These are phyloP conservation scores for Prionace glauca DNA, from an alignment of 2,797 vertebrate genomes.

Conservation along the genomic window DNA sequence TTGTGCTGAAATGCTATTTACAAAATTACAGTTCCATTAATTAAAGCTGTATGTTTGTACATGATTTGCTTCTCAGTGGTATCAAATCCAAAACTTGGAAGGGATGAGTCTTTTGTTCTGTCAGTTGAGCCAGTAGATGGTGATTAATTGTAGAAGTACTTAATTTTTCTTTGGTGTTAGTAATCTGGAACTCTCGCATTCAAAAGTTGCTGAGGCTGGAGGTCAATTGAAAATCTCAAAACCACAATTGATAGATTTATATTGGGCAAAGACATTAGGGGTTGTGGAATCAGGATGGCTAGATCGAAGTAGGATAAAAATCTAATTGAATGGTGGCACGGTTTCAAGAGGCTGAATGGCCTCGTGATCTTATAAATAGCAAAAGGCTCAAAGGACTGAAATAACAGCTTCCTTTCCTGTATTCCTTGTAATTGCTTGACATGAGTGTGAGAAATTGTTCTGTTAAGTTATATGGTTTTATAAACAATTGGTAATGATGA, in stretches of 20 bases:
- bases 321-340: neutral
- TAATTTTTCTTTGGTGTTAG: neutral
- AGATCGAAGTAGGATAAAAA: neutral
- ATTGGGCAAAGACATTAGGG: neutral
- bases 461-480: neutral
- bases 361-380: neutral
- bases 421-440: neutral
- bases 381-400: neutral
- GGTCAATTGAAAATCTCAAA: neutral
- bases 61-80: neutral
- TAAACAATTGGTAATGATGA: conserved; percentile 60
- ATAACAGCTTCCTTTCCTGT: neutral
- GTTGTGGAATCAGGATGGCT: neutral
- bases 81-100: neutral
- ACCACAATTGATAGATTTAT: neutral
- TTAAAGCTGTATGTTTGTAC: neutral
- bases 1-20: neutral
- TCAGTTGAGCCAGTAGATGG: neutral
- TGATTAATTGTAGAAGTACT: neutral
- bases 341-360: neutral
- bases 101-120: neutral
- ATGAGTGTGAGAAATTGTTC: neutral
- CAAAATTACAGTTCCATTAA: neutral
- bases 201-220: no score
- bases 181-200: neutral